Evolutionary conservation across 1,140 invertebrate genomes (phyloP), one percentile per base, ranked within the genome.

Genomic region (Ditylenchus dipsaci): DNA sequence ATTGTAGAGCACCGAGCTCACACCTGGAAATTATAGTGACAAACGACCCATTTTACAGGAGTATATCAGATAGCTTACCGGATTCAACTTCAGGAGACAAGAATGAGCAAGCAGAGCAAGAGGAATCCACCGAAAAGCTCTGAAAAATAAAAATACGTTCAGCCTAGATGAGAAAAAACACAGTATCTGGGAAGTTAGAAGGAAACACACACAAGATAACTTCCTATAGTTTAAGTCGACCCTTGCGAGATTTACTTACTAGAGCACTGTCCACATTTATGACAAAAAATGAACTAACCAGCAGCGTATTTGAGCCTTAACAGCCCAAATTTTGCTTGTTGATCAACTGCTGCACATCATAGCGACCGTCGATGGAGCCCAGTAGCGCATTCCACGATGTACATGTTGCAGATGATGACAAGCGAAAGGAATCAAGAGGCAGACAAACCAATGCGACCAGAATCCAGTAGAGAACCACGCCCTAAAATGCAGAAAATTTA

Each of bases 341-440:
- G 29, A 68, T n/a, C 17, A 69, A 17, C 30, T 69, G 67, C 30
- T 68, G 67, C 47, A 49, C 43, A 57, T 69, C 67, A 47, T 69
- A 69, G 19, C 67, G 67, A 45, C 67, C 67, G 23, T 69, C 67
- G 27, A 69, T 68, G 19, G 42, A 27, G 7, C 68, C 19, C 29
- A 69, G 66, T 63, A 69, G 8, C 67, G 67, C 29, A 29, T 69
- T 9, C 60, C 26, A 53, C 63, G 0, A 69, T 21, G 30, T 47
- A 65, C 17, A 69, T 17, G 29, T 65, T 68, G 11, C 27, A 29
- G 29, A 61, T 17, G 15, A 67, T 19, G 17, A 67, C 26, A 29
- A 33, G 13, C 33, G 63, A 67, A 21, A 33, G 56, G 9, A 67
- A 13, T 15, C 65, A 45, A 30, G 63, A 67, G 17, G 30, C 45